These are phyloP conservation scores for Antechinus flavipes DNA, from an alignment of 2,113 vertebrate genomes.

Conservation along the genomic window DNA sequence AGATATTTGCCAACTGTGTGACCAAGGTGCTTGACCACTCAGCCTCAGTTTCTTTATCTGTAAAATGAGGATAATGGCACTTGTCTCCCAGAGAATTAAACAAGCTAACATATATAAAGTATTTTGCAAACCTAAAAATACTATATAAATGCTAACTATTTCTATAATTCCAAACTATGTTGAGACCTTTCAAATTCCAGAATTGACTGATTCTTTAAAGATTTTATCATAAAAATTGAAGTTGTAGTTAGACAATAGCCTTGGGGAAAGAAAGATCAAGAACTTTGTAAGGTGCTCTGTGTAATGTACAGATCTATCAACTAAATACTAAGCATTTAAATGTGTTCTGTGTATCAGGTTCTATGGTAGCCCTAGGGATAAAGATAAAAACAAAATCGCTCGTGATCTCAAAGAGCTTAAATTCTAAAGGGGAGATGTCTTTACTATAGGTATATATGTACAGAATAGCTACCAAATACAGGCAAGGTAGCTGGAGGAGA, in stretches of 20 bases:
- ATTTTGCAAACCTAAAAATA: neutral
- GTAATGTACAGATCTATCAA: neutral
- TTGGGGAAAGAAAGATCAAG: neutral
- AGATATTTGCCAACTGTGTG: neutral
- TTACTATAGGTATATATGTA: neutral
- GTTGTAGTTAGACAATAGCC: slow-evolving; percentile 31
- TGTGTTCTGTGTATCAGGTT: neutral
- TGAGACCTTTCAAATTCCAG: neutral
- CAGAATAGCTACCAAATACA: too few relatives aligned
- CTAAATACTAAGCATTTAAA: neutral
- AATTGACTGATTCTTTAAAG: slow-evolving; percentile 13
- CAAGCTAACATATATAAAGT: neutral
- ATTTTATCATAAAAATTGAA: slow-evolving; percentile 35
- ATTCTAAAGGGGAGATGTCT: neutral
- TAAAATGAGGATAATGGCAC: neutral
- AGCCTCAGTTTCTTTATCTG: neutral
- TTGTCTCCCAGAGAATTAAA: neutral
- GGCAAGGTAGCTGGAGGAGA: too few relatives aligned
- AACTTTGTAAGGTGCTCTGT: neutral
- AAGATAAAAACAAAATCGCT: neutral
- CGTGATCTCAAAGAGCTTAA: neutral
- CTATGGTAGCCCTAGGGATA: neutral
- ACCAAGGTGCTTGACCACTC: neutral
- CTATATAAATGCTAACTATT: neutral
- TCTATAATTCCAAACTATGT: neutral